Percentiles rank a stretch among this genome's conserved stretches.
Evolutionary conservation across 2,113 vertebrate genomes (phyloP).

Genomic region (Colistium nudipinnis): DNA sequence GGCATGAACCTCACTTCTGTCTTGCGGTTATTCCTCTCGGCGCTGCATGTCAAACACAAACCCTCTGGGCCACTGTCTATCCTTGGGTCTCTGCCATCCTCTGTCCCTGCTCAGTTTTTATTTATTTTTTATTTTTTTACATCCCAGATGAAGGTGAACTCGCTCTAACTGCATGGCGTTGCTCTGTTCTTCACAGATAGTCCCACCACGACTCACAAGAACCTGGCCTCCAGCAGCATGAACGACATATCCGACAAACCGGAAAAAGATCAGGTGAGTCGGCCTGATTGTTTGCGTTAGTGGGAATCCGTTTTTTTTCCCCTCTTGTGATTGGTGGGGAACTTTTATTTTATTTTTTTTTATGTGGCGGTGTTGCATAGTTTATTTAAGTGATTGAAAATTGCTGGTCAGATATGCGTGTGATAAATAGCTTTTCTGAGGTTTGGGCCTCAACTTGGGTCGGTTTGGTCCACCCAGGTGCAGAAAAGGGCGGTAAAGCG

Average conservation of each 20-base stretch:
- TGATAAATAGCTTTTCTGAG: no score
- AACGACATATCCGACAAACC: conserved; percentile 98
- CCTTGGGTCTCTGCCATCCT: conserved; percentile 30
- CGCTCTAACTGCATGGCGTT: conserved; percentile 23
- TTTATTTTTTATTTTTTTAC: no score
- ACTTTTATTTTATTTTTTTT: not conserved
- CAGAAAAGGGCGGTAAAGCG: no score
- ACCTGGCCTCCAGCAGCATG: conserved; percentile 92
- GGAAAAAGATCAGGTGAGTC: conserved; percentile 95
- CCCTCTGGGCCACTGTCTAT: conserved; percentile 56
- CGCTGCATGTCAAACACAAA: conserved; percentile 47
- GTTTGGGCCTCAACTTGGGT: no score
- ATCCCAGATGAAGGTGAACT: not conserved
- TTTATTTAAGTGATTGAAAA: no score
- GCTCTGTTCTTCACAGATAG: conserved; percentile 84
- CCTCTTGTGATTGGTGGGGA: no score
- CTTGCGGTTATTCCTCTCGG: not conserved
- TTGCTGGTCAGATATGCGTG: no score
- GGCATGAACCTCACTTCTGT: not conserved
- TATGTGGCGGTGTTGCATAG: no score
- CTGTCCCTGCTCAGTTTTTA: not conserved
- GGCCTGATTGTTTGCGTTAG: no score
- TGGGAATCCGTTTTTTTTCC: no score
- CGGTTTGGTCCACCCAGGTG: no score
- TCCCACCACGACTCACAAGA: conserved; percentile 88